Evolutionary conservation across 2,888 invertebrate species (phyloP).

Genomic region (Phoenoteleia sp.): DNA sequence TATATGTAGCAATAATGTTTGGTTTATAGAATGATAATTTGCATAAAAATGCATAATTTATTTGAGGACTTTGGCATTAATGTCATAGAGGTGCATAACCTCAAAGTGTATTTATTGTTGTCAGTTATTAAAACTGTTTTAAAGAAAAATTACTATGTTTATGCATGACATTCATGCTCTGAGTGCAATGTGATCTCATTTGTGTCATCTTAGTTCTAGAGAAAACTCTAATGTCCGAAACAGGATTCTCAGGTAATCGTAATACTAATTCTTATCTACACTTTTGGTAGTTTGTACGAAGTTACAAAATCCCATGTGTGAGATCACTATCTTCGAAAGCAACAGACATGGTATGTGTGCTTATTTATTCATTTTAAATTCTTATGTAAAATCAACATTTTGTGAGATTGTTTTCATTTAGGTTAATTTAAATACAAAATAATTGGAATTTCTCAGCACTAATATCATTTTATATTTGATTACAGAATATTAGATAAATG

Average conservation of each 20-base stretch:
- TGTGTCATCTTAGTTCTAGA: background rate
- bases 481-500: no score
- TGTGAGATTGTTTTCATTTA: no score
- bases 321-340: background rate
- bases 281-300: background rate
- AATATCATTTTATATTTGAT: no score
- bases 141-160: constrained; percentile 6
- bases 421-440: no score
- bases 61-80: no score
- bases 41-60: no score
- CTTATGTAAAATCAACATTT: no score
- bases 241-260: background rate
- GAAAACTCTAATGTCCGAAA: background rate
- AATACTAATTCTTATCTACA: background rate
- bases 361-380: no score
- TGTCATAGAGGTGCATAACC: no score
- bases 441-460: no score
- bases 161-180: background rate
- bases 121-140: background rate
- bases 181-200: background rate
- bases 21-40: no score
- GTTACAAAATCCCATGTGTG: background rate
- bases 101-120: background rate
- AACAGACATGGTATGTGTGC: background rate
- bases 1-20: no score